phyloP scores from a whole-genome alignment of 2,888 invertebrate genomes.

The Pyrgus malvae region DNA sequence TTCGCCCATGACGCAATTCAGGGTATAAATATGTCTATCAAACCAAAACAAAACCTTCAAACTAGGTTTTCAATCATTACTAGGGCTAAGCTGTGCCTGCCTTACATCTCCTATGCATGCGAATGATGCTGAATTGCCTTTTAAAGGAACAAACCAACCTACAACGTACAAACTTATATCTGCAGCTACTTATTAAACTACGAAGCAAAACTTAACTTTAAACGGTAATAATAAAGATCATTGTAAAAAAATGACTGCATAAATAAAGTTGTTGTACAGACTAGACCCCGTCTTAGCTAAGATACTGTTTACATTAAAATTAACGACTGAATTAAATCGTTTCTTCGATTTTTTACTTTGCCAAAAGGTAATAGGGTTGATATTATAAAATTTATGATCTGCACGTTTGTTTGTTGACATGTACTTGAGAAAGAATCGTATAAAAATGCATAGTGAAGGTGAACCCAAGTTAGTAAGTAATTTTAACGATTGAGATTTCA shows the following conservation, averaged over 20 bases:
- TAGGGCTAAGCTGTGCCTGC: constrained; percentile 25
- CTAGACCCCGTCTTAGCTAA: constrained; percentile 29
- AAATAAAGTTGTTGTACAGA: not conserved
- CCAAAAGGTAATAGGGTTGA: constrained; percentile 18
- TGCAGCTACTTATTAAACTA: not conserved
- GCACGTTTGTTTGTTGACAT: constrained; percentile 19
- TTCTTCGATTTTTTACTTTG: constrained; percentile 27
- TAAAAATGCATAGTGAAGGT: constrained; percentile 27
- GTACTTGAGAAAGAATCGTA: constrained; percentile 18
- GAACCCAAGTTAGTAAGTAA: constrained; percentile 16
- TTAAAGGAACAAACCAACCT: constrained; percentile 25
- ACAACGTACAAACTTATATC: constrained; percentile 14
- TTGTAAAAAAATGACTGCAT: not conserved
- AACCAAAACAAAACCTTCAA: constrained; percentile 36
- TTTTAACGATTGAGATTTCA: constrained; percentile 21
- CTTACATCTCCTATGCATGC: constrained; percentile 29
- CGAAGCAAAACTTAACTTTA: not conserved
- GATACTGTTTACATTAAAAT: constrained; percentile 34
- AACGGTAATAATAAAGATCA: not conserved
- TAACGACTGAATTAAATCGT: constrained; percentile 29
- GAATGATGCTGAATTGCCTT: constrained; percentile 28
- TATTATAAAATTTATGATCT: not conserved
- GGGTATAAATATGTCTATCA: constrained; percentile 23
- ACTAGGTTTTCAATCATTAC: constrained; percentile 36
- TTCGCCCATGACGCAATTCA: constrained; percentile 7